Conservation (phyloP, 2,797 vertebrate species). For the Pangasius djambal region DNA sequence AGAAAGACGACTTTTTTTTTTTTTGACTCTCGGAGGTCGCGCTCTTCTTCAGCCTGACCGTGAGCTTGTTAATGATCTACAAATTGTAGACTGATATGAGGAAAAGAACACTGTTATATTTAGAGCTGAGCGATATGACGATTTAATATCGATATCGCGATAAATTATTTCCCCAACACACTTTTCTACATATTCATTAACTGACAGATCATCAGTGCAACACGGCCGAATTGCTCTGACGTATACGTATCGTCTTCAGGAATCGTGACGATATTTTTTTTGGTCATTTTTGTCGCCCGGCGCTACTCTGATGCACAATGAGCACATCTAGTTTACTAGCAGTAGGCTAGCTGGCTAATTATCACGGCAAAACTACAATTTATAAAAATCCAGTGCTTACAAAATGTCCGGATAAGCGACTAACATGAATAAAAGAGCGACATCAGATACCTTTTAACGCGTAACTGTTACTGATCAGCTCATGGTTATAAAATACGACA, state of each 20-base stretch:
- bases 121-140: not conserved
- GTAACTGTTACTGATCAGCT: too few species aligned
- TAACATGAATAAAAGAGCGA: too few species aligned
- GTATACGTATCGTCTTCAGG: too few species aligned
- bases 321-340: too few species aligned
- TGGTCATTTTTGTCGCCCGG: too few species aligned
- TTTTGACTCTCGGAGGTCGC: not conserved
- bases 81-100: not conserved
- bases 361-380: not conserved
- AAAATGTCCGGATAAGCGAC: too few species aligned
- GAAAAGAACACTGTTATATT: not conserved
- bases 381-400: not conserved
- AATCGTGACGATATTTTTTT: too few species aligned
- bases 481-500: too few species aligned
- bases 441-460: too few species aligned
- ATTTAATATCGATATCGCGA: not conserved
- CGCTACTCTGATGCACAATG: too few species aligned
- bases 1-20: not conserved
- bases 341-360: not conserved
- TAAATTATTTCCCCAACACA: not conserved
- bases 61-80: not conserved
- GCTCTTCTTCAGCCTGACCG: not conserved
- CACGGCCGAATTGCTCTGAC: too few species aligned
- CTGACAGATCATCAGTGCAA: not conserved
- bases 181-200: not conserved